Percentiles rank a stretch among this genome's conserved stretches.
phyloP scores from a whole-genome alignment of 2,797 vertebrate genomes.

The Myripristis jacobus region DNA sequence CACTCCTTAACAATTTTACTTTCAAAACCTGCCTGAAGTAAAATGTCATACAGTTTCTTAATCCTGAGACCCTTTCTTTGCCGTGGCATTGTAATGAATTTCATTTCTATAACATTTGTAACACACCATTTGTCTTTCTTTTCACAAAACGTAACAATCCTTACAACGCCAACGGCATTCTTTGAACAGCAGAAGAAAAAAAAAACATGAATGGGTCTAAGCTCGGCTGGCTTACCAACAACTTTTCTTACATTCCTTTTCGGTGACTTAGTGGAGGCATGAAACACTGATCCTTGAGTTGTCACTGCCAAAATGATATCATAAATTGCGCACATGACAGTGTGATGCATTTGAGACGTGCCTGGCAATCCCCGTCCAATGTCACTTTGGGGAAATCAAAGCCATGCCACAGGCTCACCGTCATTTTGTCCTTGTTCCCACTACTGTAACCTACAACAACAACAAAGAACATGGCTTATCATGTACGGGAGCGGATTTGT shows the following conservation, averaged over 20 bases:
- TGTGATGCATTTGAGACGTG: slow-evolving; percentile 37
- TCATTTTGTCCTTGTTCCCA: slow-evolving; percentile 42
- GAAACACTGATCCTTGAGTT: slow-evolving; percentile 47
- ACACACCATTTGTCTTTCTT: slow-evolving; percentile 63
- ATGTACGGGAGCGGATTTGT: slow-evolving; percentile 41
- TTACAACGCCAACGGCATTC: slow-evolving; percentile 40
- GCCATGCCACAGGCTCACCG: slow-evolving; percentile 39
- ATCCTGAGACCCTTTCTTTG: slow-evolving; percentile 21
- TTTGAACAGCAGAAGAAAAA: slow-evolving; percentile 31
- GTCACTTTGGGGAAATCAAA: slow-evolving; percentile 55
- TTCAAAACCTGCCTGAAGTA: slow-evolving; percentile 59
- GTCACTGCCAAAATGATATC: slow-evolving; percentile 44
- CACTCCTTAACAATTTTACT: slow-evolving; percentile 53
- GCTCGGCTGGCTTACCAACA: slow-evolving; percentile 41
- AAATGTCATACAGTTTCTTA: slow-evolving; percentile 49
- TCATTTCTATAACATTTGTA: slow-evolving; percentile 45
- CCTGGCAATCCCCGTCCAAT: slow-evolving; percentile 35
- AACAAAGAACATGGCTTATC: slow-evolving; percentile 43
- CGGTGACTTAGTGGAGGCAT: slow-evolving; percentile 52
- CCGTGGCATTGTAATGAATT: slow-evolving; percentile 54
- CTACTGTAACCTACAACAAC: slow-evolving; percentile 35
- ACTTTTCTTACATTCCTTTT: slow-evolving; percentile 55
- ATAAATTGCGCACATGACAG: slow-evolving; percentile 43
- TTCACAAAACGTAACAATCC: slow-evolving; percentile 21
- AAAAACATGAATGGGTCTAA: slow-evolving; percentile 44